Conservation (phyloP, 1,140 invertebrate genomes). For the Drosophila varians region DNA sequence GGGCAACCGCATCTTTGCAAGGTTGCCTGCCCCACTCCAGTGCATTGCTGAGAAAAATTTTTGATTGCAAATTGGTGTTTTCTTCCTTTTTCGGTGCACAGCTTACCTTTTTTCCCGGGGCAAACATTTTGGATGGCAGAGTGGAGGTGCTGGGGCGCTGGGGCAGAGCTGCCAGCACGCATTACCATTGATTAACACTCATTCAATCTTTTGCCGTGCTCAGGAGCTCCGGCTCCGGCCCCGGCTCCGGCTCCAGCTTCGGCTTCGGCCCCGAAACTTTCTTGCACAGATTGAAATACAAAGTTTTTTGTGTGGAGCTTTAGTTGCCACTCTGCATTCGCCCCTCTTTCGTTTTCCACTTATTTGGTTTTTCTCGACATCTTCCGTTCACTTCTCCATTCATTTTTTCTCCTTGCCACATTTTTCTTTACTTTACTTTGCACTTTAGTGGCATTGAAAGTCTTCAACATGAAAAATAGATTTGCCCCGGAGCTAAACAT, state of each 20-base stretch:
- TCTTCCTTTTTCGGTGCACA: constrained; percentile 36
- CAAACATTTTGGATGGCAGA: neutral
- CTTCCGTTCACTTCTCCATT: neutral
- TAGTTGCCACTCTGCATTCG: constrained; percentile 46
- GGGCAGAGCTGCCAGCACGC: constrained; percentile 56
- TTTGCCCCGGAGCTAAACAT: constrained; percentile 51
- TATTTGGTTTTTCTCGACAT: constrained; percentile 48
- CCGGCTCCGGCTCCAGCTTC: no score
- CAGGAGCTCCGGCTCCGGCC: neutral
- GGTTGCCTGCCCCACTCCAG: constrained; percentile 9
- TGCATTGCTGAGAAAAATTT: constrained; percentile 42
- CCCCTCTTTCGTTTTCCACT: constrained; percentile 55
- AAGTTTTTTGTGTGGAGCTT: constrained; percentile 69
- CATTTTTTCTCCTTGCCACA: constrained; percentile 34
- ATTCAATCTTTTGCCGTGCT: constrained; percentile 63
- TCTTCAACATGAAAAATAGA: constrained; percentile 77
- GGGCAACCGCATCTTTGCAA: constrained; percentile 14
- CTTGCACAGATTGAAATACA: constrained; percentile 79
- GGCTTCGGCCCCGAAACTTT: constrained; percentile 54
- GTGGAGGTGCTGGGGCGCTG: neutral
- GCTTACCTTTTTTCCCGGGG: constrained; percentile 34
- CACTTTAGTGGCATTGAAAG: constrained; percentile 60
- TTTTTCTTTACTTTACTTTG: constrained; percentile 54
- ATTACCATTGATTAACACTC: constrained; percentile 79
- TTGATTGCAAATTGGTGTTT: constrained; percentile 78